Evolutionary conservation across 1,140 invertebrate genomes (phyloP).

Genomic region (Phenacoccus solenopsis): DNA sequence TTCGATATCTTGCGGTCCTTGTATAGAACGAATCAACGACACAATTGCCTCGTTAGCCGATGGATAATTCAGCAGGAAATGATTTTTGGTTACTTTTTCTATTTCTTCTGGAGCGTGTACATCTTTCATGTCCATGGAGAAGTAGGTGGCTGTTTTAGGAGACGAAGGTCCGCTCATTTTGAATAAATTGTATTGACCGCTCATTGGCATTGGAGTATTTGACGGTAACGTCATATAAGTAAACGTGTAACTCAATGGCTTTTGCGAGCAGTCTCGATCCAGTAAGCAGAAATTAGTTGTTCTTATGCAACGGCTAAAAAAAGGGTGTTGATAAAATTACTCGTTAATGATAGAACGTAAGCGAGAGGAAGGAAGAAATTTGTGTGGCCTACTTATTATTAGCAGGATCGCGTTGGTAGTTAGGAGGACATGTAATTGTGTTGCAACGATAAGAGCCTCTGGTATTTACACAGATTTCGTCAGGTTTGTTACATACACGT

Average conservation of each 20-base stretch:
- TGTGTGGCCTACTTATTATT: neutral
- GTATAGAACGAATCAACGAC: slow-evolving; percentile 51
- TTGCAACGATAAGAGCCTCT: slow-evolving; percentile 8
- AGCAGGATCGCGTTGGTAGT: neutral
- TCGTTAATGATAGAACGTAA: no score
- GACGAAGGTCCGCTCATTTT: slow-evolving; percentile 69
- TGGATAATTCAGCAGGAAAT: slow-evolving; percentile 44
- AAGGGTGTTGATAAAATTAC: no score
- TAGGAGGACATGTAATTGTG: neutral
- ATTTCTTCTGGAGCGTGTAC: slow-evolving; percentile 47
- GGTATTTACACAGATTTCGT: neutral
- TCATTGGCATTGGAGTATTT: slow-evolving; percentile 57
- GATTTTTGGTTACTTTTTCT: slow-evolving; percentile 44
- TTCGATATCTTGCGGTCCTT: slow-evolving; percentile 80
- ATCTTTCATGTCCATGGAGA: slow-evolving; percentile 54
- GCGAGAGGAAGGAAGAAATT: neutral
- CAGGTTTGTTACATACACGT: neutral
- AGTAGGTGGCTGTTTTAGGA: slow-evolving; percentile 51
- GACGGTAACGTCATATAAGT: slow-evolving; percentile 84
- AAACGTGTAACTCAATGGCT: slow-evolving; percentile 71
- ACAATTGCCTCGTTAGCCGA: slow-evolving; percentile 53
- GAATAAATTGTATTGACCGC: slow-evolving; percentile 61
- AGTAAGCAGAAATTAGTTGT: slow-evolving; percentile 49
- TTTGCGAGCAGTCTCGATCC: slow-evolving; percentile 49
- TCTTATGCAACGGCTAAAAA: slow-evolving; percentile 65